Conservation (phyloP, 2,888 invertebrate species). For the Aproaerema taeniolella region DNA sequence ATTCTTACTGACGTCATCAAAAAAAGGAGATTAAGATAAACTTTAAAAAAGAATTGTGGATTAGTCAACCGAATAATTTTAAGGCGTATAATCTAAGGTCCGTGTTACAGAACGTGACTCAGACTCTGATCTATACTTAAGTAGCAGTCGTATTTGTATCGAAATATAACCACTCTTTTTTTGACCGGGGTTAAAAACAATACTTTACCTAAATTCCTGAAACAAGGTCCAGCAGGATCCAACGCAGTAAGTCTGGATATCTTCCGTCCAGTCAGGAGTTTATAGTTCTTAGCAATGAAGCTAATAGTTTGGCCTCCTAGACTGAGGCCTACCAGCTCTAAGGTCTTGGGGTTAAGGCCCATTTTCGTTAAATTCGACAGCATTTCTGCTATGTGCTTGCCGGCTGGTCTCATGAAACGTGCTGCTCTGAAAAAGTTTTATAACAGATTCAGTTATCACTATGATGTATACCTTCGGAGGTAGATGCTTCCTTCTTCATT, state of each 20-base stretch:
- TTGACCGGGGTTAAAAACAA: not conserved
- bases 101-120: no score
- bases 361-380: conserved; percentile 34
- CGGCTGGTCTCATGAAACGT: conserved; percentile 40
- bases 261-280: conserved; percentile 37
- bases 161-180: no score
- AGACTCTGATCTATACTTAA: no score
- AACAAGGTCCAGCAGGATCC: conserved; percentile 59
- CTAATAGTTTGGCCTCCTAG: conserved; percentile 53
- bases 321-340: conserved; percentile 50
- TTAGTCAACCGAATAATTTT: no score
- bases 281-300: conserved; percentile 49
- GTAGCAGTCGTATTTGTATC: no score
- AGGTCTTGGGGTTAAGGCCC: conserved; percentile 45
- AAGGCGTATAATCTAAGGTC: no score
- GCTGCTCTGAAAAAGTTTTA: conserved; percentile 49
- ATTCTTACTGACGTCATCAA: no score
- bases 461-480: no score
- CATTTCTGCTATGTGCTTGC: conserved; percentile 48
- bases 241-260: conserved; percentile 39
- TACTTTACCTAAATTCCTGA: conserved; percentile 37
- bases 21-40: no score
- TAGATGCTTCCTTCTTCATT: no score
- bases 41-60: no score
- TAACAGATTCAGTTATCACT: no score